Evolutionary conservation across 2,113 vertebrate genomes (phyloP).

Genomic region (Fukomys damarensis): DNA sequence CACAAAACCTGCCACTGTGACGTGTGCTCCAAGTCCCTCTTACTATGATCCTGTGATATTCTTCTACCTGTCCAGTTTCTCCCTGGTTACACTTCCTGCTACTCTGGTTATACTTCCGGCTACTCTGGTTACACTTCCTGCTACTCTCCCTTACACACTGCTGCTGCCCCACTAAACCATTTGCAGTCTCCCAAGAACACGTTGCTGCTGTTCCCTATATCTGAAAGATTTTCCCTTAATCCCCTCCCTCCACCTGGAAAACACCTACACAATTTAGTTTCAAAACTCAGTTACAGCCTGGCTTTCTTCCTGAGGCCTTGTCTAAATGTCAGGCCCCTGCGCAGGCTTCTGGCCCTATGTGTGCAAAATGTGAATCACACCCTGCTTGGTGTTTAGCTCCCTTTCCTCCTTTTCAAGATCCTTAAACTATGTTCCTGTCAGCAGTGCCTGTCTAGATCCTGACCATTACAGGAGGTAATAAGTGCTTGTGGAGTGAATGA

Average conservation of each 20-base stretch:
- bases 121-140: background rate
- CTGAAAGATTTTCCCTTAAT: background rate
- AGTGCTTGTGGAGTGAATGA: background rate
- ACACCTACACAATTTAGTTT: background rate
- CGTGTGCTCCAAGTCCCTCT: background rate
- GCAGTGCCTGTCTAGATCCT: background rate
- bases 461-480: background rate
- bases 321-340: background rate
- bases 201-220: background rate
- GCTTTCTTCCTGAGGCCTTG: background rate
- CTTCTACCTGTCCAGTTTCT: background rate
- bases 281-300: background rate
- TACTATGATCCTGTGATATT: background rate
- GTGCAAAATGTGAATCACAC: background rate
- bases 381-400: background rate
- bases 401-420: background rate
- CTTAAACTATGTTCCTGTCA: background rate
- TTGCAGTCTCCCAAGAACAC: background rate
- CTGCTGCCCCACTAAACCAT: background rate
- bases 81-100: background rate
- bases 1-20: background rate
- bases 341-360: background rate
- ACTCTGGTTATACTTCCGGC: background rate
- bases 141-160: background rate
- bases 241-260: background rate